Evolutionary conservation across 1,140 invertebrate genomes (phyloP).

Genomic region (Zeugodacus cucurbitae): DNA sequence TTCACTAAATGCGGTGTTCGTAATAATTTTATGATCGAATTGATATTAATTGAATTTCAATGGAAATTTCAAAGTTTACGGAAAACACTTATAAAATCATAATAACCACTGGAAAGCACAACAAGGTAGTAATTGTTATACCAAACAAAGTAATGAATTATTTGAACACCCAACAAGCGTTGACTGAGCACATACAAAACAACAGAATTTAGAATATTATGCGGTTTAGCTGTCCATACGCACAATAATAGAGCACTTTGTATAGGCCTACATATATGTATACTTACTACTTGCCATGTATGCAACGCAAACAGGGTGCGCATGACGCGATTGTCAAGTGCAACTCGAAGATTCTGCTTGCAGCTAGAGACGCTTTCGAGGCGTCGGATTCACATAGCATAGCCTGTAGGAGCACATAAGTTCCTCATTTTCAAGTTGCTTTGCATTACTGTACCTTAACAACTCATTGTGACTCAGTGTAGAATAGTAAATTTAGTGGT

Average conservation of each 20-base stretch:
- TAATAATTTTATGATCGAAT: neutral
- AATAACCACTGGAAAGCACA: neutral
- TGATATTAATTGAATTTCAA: neutral
- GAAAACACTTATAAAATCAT: neutral
- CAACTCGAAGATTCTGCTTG: too few species aligned
- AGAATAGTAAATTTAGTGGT: neutral
- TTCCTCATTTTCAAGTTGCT: too few species aligned
- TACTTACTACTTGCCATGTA: neutral
- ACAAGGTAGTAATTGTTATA: neutral
- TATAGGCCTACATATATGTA: neutral
- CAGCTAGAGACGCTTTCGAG: too few species aligned
- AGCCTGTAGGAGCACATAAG: too few species aligned
- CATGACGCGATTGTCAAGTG: too few species aligned
- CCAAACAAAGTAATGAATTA: neutral
- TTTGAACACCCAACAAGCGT: neutral
- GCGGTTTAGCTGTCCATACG: neutral
- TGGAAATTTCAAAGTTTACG: neutral
- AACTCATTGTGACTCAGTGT: neutral
- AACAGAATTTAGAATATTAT: neutral
- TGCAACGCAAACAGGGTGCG: too few species aligned
- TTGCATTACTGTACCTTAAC: neutral
- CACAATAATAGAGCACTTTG: neutral
- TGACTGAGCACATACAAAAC: neutral
- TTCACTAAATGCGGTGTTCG: too few species aligned
- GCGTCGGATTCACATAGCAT: too few species aligned